Percentiles rank a stretch among this genome's conserved stretches.
These are phyloP conservation scores for Eupithecia abbreviata DNA, from an alignment of 2,888 invertebrate species.

Conservation along the genomic window DNA sequence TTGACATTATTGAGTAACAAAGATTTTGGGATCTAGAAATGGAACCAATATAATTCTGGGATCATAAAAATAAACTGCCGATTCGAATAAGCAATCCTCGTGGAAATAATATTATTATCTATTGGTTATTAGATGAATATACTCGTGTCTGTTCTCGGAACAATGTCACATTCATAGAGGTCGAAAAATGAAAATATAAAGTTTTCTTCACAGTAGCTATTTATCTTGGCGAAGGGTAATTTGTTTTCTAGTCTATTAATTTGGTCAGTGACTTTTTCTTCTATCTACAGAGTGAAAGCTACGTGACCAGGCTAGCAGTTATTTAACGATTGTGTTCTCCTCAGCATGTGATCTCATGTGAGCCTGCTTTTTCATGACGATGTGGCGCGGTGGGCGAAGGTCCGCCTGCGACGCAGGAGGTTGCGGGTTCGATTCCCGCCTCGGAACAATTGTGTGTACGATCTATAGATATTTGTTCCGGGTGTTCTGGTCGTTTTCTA, in stretches of 20 bases:
- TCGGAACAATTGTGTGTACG: no score
- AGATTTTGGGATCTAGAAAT: constrained; percentile 9
- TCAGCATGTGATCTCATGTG: no score
- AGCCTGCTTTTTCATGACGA: no score
- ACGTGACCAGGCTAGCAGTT: no score
- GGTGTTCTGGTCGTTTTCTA: no score
- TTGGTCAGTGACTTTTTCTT: background rate
- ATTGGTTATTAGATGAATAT: constrained; percentile 24
- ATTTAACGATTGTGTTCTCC: no score
- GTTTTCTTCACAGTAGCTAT: background rate
- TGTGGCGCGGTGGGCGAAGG: no score
- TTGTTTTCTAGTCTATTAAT: background rate
- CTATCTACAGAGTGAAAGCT: background rate
- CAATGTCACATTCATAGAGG: constrained; percentile 10
- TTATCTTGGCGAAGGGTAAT: background rate
- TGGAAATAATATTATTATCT: constrained; percentile 23
- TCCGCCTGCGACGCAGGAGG: no score
- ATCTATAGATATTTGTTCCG: no score
- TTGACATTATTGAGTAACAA: background rate
- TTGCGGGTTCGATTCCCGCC: no score
- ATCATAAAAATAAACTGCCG: constrained; percentile 34
- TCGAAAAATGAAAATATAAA: background rate
- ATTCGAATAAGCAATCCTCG: constrained; percentile 21
- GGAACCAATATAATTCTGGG: constrained; percentile 13
- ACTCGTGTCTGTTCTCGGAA: constrained; percentile 15